Conservation (phyloP, 2,888 invertebrate species). For the Neria commutata region DNA sequence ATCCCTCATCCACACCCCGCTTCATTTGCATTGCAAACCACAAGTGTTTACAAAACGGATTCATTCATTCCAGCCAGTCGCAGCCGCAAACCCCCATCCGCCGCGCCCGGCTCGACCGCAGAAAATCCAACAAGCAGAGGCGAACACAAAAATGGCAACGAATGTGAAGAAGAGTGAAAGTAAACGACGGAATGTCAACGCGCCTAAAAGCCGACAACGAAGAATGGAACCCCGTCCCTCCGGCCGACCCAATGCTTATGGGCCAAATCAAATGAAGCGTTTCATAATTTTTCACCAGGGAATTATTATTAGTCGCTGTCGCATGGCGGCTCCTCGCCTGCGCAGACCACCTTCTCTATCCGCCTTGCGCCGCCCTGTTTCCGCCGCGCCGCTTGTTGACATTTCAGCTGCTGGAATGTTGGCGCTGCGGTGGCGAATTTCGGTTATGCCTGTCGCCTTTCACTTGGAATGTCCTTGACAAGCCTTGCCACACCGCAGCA, state of each 20-base stretch:
- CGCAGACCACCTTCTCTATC: neutral
- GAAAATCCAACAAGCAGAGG: neutral
- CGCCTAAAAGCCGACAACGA: constrained; percentile 6
- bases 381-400: neutral
- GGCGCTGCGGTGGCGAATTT: neutral
- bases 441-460: neutral
- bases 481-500: neutral
- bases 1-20: neutral
- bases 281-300: constrained; percentile 57
- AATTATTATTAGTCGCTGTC: constrained; percentile 43
- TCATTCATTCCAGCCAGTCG: constrained; percentile 19
- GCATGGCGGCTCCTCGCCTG: constrained; percentile 3
- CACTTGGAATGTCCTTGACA: constrained; percentile 12
- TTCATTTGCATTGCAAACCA: constrained; percentile 18
- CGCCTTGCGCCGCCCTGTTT: too few species aligned
- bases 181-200: constrained; percentile 12
- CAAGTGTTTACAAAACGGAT: constrained; percentile 29
- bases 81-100: too few species aligned
- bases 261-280: constrained; percentile 53
- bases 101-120: neutral
- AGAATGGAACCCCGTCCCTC: constrained; percentile 10
- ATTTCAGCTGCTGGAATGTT: neutral
- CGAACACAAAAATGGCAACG: neutral
- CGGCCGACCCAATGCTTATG: constrained; percentile 33
- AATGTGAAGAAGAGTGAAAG: constrained; percentile 3